Percentiles rank a stretch among this genome's conserved stretches.
phyloP scores from a whole-genome alignment of 2,113 vertebrate genomes.

The Percina caprodes region DNA sequence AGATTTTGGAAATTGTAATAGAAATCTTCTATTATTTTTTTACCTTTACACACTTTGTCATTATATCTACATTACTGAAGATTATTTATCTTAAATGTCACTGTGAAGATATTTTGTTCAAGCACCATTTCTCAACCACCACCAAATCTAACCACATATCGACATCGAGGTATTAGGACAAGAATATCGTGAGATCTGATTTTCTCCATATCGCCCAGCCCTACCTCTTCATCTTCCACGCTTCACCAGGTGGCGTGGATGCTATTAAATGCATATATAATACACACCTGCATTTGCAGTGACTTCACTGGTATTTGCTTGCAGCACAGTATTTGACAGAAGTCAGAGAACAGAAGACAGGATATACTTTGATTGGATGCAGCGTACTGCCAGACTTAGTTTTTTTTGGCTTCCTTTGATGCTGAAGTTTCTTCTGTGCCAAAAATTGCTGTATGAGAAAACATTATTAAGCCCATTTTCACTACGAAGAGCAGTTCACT shows the following conservation, averaged over 20 bases:
- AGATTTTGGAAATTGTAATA: too few species aligned
- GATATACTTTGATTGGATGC: conserved; percentile 1
- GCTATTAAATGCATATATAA: conserved; percentile 5
- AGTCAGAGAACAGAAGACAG: conserved; percentile 2
- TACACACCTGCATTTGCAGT: conserved; percentile 19
- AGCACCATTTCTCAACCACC: too few species aligned
- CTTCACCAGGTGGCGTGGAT: conserved; percentile 1
- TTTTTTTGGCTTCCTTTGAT: not conserved
- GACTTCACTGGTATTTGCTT: conserved; percentile 19
- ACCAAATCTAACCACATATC: too few species aligned
- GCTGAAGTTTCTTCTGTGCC: not conserved
- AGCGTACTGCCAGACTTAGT: not conserved
- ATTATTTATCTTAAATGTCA: too few species aligned
- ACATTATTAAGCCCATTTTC: not conserved
- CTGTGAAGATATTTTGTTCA: too few species aligned
- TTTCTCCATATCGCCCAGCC: too few species aligned
- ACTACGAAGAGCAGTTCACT: not conserved
- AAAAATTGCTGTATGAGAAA: not conserved
- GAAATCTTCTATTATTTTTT: too few species aligned
- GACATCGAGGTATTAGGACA: too few species aligned
- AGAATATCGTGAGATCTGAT: too few species aligned
- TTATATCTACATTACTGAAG: too few species aligned
- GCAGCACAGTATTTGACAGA: not conserved
- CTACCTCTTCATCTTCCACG: not conserved
- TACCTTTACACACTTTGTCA: too few species aligned